Conservation (phyloP, 1,140 invertebrate genomes). For the Drosophila pandora region DNA sequence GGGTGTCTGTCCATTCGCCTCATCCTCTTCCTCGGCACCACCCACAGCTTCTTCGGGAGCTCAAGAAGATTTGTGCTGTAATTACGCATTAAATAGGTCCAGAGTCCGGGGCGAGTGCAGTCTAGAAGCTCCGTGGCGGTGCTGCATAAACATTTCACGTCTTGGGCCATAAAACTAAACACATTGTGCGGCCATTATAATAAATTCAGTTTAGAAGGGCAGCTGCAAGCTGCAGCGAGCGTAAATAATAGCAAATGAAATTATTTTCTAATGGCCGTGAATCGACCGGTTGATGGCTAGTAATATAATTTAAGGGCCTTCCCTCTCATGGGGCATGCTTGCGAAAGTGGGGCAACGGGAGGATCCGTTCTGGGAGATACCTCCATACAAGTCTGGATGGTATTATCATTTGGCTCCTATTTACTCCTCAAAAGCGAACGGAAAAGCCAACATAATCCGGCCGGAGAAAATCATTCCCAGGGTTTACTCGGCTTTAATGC, state of each 20-base stretch:
- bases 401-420: no score
- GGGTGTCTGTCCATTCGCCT: background rate
- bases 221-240: constrained; percentile 41
- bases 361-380: background rate
- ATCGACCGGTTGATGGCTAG: constrained; percentile 52
- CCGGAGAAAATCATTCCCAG: background rate
- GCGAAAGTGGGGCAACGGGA: background rate
- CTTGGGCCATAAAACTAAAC: constrained; percentile 75
- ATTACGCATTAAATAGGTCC: constrained; percentile 79
- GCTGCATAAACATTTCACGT: constrained; percentile 66
- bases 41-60: constrained; percentile 33
- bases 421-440: no score
- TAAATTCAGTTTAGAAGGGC: constrained; percentile 62
- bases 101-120: constrained; percentile 30
- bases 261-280: constrained; percentile 38
- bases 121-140: constrained; percentile 4
- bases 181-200: constrained; percentile 73
- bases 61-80: constrained; percentile 69
- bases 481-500: background rate
- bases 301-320: constrained; percentile 25
- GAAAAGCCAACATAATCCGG: no score
- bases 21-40: background rate
- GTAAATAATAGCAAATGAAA: constrained; percentile 44
- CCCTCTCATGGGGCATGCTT: background rate
- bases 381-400: no score